These are phyloP conservation scores for Epinephelus lanceolatus DNA, from an alignment of 2,113 vertebrate genomes.

Conservation along the genomic window DNA sequence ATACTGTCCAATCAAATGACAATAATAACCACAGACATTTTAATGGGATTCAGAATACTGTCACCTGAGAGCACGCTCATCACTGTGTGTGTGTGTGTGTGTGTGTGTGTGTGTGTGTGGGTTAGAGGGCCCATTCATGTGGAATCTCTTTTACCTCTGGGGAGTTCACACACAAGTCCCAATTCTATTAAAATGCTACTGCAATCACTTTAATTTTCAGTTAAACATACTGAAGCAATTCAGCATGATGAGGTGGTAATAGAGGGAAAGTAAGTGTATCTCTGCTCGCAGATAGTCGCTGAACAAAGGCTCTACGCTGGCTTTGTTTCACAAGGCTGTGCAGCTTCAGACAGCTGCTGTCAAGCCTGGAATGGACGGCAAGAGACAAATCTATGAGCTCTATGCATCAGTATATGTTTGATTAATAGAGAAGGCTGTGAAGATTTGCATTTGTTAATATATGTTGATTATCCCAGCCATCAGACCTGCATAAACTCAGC, in stretches of 20 bases:
- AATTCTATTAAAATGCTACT: slow-evolving; percentile 46
- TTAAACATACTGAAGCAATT: slow-evolving; percentile 45
- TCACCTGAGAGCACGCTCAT: slow-evolving; percentile 24
- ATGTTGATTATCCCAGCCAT: neutral
- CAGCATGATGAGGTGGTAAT: slow-evolving; percentile 40
- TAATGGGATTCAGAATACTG: slow-evolving; percentile 51
- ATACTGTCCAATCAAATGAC: slow-evolving; percentile 56
- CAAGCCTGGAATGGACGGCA: neutral
- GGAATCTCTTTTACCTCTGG: slow-evolving; percentile 30
- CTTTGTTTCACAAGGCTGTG: slow-evolving; percentile 19
- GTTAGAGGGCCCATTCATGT: slow-evolving; percentile 20
- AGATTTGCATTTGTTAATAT: neutral
- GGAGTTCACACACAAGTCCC: slow-evolving; percentile 28
- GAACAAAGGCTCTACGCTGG: neutral
- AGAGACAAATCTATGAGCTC: neutral
- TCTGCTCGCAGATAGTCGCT: slow-evolving; percentile 4
- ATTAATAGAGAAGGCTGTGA: neutral
- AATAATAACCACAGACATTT: slow-evolving; percentile 50
- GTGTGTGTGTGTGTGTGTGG: slow-evolving; percentile 4
- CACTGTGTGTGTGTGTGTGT: neutral
- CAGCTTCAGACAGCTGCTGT: neutral
- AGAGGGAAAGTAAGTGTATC: slow-evolving; percentile 32
- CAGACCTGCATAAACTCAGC: neutral
- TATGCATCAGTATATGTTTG: neutral
- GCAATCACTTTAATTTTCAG: slow-evolving; percentile 47